Conservation (phyloP, 2,113 vertebrate species). For the Globicephala melas region DNA sequence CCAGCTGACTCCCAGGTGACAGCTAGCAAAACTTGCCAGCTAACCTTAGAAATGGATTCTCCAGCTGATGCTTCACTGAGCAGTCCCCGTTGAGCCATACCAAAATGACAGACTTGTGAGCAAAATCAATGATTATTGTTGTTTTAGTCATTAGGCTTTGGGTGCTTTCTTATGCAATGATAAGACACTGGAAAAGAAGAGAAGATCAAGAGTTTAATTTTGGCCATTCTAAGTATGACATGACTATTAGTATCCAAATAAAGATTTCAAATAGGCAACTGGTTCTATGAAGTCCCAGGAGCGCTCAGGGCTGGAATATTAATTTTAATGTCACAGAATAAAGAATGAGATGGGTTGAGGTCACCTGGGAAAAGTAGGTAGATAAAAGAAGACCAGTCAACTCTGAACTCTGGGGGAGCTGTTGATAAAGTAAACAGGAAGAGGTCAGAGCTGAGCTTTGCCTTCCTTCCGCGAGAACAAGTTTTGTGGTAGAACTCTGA, state of each 20-base stretch:
- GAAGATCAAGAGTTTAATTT: not conserved
- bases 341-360: not conserved
- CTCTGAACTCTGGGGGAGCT: not conserved
- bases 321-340: slow-evolving; percentile 27
- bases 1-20: not conserved
- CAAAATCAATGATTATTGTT: not conserved
- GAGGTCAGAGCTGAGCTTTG: not conserved
- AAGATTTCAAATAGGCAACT: not conserved
- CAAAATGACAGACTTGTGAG: not conserved
- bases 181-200: not conserved
- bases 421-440: not conserved
- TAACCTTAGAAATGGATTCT: not conserved
- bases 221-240: not conserved
- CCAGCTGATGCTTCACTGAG: not conserved
- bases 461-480: not conserved
- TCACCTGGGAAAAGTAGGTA: not conserved
- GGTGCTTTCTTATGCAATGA: not conserved
- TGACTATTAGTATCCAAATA: not conserved
- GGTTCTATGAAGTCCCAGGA: not conserved
- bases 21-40: not conserved
- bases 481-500: not conserved
- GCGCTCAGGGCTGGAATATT: not conserved
- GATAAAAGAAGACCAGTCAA: not conserved
- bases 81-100: not conserved
- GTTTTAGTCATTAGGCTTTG: not conserved